A percentile compares a stretch with the other conserved stretches of the same genome.
Evolutionary conservation across 2,113 vertebrate species (phyloP).

Genomic region (Phrynosoma platyrhinos): DNA sequence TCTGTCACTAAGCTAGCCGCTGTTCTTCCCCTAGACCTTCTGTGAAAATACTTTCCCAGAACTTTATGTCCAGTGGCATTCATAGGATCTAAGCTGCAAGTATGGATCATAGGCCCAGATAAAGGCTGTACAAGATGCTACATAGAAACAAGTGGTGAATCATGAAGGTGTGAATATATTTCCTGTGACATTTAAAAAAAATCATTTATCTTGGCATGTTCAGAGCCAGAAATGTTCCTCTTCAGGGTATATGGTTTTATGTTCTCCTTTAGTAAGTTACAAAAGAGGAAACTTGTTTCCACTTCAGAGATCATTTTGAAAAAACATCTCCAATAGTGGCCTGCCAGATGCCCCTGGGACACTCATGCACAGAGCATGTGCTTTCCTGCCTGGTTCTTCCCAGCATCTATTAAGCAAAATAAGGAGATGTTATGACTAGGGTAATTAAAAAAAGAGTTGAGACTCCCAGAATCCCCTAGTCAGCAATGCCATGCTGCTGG

Average conservation of each 20-base stretch:
- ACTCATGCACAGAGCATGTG: not conserved
- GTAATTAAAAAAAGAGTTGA: no score
- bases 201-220: not conserved
- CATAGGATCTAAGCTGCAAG: not conserved
- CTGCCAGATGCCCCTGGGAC: not conserved
- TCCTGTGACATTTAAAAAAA: not conserved
- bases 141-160: not conserved
- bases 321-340: not conserved
- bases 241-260: not conserved
- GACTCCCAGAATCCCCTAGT: no score
- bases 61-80: no score
- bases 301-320: not conserved
- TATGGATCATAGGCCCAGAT: not conserved
- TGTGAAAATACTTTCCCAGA: no score
- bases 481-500: no score
- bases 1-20: no score
- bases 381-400: not conserved
- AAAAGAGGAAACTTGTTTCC: constrained; percentile 9
- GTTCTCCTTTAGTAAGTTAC: not conserved
- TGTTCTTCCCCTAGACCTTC: no score
- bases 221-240: not conserved
- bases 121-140: not conserved
- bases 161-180: not conserved
- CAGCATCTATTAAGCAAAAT: not conserved
- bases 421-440: no score